Evolutionary conservation across 2,888 invertebrate species (phyloP), one percentile per base, ranked within the genome.

Genomic region (Netelia inedita): DNA sequence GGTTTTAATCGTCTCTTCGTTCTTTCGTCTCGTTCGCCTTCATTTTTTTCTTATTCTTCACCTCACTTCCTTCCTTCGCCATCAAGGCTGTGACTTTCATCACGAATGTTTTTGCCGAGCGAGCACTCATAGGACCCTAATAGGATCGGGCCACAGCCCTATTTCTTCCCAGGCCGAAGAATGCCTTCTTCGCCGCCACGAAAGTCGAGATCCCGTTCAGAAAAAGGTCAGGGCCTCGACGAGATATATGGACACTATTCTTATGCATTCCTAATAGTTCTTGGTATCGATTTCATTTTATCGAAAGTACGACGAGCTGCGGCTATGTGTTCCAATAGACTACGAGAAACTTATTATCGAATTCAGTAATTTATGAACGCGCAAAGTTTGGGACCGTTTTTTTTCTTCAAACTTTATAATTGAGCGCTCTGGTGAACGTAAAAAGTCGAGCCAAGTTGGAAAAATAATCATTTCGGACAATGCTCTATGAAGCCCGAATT

Each of bases 281-380:
- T 86, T 87, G 87, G 88, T 83, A 85, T 87, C 86, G 78, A 87
- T 90, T 89, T 86, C 85, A 88, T 88, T 88, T 88, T 87, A 88
- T 88, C 86, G 16, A 59, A 65, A 16, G 46, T 11, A 78, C 14
- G 16, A n/a, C 14, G n/a, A n/a, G n/a, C n/a, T n/a, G n/a, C 2
- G 57, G 9, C 19, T 16, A 9, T 2, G 19, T 19, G 19, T 19
- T 19, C 8, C 21, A 19, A 57, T 57, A 9, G 16, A 1, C 9
- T 10, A 9, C 1, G 53, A 14, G 14, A 5, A 53, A 2, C 9
- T 53, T 14, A 35, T 50, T 53, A 53, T 16, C 2, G 53, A 53
- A 55, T 16, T 6, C 11, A 16, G 55, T n/a, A 2, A 19, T 57
- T 57, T 1, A 1, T 9, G 19, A 57, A 57, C 2, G 19, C 16